These are phyloP conservation scores for Mimumesa dahlbomi DNA, from an alignment of 2,888 invertebrate species.

Conservation along the genomic window DNA sequence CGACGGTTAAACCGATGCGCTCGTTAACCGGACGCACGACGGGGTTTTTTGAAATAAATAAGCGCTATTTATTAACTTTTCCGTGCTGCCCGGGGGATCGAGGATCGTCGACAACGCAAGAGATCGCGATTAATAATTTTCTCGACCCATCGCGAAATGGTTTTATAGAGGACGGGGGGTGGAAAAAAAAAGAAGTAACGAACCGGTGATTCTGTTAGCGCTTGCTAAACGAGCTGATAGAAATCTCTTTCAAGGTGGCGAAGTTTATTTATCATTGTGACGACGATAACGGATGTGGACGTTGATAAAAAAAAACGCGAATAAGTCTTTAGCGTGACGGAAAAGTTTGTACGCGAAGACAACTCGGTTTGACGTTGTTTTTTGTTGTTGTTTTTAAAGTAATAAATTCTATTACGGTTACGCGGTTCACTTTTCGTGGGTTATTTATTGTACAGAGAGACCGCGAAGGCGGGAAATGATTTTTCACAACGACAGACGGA, in stretches of 20 bases:
- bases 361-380: too few relatives aligned
- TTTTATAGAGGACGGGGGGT: not conserved
- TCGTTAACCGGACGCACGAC: slow-evolving; percentile 37
- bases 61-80: slow-evolving; percentile 51
- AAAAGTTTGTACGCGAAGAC: too few relatives aligned
- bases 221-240: slow-evolving; percentile 24
- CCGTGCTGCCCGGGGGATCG: slow-evolving; percentile 17
- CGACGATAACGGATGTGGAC: not conserved
- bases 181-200: too few relatives aligned
- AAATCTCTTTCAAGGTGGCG: slow-evolving; percentile 19
- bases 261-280: slow-evolving; percentile 40
- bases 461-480: too few relatives aligned
- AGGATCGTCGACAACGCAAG: slow-evolving; percentile 9
- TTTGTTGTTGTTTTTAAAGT: too few relatives aligned
- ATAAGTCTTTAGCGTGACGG: not conserved
- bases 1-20: slow-evolving; percentile 34
- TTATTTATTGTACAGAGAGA: too few relatives aligned
- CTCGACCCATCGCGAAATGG: not conserved
- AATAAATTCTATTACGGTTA: too few relatives aligned
- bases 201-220: slow-evolving; percentile 33
- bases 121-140: slow-evolving; percentile 24
- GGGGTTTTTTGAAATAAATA: slow-evolving; percentile 52
- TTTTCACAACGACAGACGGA: too few relatives aligned
- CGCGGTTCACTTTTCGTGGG: too few relatives aligned
- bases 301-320: slow-evolving; percentile 8